Evolutionary conservation across 1,140 invertebrate species (phyloP), one percentile per base, ranked within the genome.

Genomic region (Ruditapes philippinarum): DNA sequence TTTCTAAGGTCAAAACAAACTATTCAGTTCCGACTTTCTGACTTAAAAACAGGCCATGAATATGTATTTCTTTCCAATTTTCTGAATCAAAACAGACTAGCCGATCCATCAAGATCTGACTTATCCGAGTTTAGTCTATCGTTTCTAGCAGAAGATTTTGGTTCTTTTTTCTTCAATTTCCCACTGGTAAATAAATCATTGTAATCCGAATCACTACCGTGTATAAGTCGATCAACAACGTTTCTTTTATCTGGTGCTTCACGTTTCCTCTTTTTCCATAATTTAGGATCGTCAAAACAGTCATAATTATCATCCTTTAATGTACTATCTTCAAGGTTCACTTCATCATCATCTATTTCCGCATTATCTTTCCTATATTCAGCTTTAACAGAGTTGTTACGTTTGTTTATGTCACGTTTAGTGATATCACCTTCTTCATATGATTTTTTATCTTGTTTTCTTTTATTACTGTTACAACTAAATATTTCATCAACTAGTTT

Each of bases 221-320:
- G 57, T 45, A 88, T 88, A 51, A 88, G 25, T 68, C 42, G 42
- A 40, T 88, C 85, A 57, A 80, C 85, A 36, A n/a, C 22, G 42
- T 57, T 86, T 42, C 84, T 51, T 17, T 57, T 31, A 45, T 78
- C 70, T 4, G 25, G 22, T 38, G 51, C 28, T 40, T 25, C 31
- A 28, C 40, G 25, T 40, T 40, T 78, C 1, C 28, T 22, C 33
- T 80, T 79, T 38, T 49, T 62, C 74, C 85, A 79, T 12, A 88
- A 38, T 80, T 54, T 79, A 11, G 74, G 85, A 70, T 88, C 57
- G 62, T 88, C 85, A 79, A 80, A 88, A 25, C 38, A 79, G 45
- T 88, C 85, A 38, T 68, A 36, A 70, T 70, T 65, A 33, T 65
- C 74, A 88, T 88, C 76, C 36, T 88, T 88, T 9, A 88, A 51